Percentiles rank a stretch among this genome's conserved stretches.
Conservation (phyloP, 2,113 vertebrate species). For the Syrmaticus mikado region DNA sequence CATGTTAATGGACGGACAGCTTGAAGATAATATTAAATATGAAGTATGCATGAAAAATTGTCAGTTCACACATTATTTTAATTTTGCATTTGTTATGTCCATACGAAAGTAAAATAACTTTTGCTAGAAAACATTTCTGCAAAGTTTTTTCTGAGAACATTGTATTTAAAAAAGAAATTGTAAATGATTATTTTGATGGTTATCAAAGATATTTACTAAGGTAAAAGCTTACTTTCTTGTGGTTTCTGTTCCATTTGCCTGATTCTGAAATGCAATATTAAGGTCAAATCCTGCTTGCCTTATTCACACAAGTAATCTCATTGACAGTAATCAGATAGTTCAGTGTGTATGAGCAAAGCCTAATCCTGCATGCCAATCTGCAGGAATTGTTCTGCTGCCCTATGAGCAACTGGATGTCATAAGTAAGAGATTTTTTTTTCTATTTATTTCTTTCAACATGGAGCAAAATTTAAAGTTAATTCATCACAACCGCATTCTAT, state of each 20-base stretch:
- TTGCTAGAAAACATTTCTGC: background rate
- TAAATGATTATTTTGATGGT: background rate
- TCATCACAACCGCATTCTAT: background rate
- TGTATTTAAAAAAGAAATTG: background rate
- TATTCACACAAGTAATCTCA: conserved; percentile 52
- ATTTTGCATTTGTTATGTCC: background rate
- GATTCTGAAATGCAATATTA: conserved; percentile 39
- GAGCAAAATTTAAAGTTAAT: background rate
- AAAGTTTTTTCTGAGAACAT: background rate
- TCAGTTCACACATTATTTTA: background rate
- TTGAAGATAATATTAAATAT: background rate
- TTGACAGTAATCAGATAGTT: conserved; percentile 51
- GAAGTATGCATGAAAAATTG: background rate
- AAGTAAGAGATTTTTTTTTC: background rate
- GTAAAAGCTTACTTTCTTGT: background rate
- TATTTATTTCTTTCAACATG: background rate
- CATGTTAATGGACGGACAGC: background rate
- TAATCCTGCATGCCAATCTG: background rate
- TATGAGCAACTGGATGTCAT: background rate
- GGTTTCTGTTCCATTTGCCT: background rate
- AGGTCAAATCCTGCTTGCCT: conserved; percentile 59
- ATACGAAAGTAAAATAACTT: background rate
- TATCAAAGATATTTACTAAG: background rate
- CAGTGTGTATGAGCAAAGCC: conserved; percentile 13
- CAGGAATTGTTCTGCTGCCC: background rate